Evolutionary conservation across 2,888 invertebrate species (phyloP).

Genomic region (Chrysodeixis includens): DNA sequence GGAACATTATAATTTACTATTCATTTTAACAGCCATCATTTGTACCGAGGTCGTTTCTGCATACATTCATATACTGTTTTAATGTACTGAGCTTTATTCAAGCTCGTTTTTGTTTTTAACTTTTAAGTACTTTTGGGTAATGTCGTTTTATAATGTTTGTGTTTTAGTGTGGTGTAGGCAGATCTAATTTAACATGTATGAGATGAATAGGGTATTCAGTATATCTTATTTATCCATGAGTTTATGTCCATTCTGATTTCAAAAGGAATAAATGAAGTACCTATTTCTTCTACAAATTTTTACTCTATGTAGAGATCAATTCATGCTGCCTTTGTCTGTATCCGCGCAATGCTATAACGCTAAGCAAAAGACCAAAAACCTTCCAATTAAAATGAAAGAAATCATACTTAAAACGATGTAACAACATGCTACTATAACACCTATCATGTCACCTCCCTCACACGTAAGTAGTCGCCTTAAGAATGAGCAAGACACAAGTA

Average conservation of each 20-base stretch:
- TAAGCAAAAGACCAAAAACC: not conserved
- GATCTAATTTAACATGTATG: no score
- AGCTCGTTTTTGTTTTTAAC: not conserved
- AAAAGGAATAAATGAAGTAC: no score
- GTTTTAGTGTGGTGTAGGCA: no score
- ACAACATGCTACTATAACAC: slow-evolving; percentile 28
- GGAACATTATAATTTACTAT: slow-evolving; percentile 52
- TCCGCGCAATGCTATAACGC: no score
- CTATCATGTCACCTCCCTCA: slow-evolving; percentile 1
- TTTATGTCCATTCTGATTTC: no score
- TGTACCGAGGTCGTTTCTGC: slow-evolving; percentile 11
- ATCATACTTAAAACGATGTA: slow-evolving; percentile 29
- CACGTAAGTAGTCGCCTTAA: not conserved
- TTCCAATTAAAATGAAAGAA: not conserved
- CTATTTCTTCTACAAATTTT: no score
- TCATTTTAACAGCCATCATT: slow-evolving; percentile 39
- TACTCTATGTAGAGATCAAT: no score
- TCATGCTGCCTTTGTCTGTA: no score
- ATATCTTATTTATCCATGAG: no score
- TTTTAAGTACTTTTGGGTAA: not conserved
- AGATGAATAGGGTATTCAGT: no score
- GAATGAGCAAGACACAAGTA: not conserved
- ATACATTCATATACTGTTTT: not conserved
- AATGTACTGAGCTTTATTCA: not conserved
- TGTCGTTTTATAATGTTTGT: not conserved